Evolutionary conservation across 2,113 vertebrate genomes (phyloP).

Genomic region (Tupaia tana): DNA sequence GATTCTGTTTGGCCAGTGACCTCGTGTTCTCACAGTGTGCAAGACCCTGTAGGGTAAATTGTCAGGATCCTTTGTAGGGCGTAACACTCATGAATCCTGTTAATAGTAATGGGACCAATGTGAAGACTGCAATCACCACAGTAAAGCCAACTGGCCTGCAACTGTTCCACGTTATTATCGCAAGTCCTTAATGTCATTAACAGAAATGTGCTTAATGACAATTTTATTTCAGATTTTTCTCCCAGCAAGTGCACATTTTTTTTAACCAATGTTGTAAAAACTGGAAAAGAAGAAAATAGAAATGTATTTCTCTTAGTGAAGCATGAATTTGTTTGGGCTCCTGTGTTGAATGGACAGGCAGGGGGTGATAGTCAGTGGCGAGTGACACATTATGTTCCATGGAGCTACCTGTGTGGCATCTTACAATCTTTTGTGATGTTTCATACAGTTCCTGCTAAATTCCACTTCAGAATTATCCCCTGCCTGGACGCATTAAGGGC

Average conservation of each 20-base stretch:
- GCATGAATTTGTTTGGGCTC: slow-evolving; percentile 52
- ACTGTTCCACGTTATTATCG: neutral
- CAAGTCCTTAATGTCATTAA: slow-evolving; percentile 49
- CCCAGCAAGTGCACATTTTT: slow-evolving; percentile 55
- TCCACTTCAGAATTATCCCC: slow-evolving; percentile 76
- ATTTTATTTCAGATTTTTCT: slow-evolving; percentile 67
- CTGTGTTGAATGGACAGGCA: slow-evolving; percentile 48
- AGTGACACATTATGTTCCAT: slow-evolving; percentile 64
- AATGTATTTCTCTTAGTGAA: slow-evolving; percentile 38
- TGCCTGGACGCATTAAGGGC: slow-evolving; percentile 65
- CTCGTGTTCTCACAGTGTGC: neutral
- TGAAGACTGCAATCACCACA: neutral
- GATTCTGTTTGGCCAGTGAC: slow-evolving; percentile 2
- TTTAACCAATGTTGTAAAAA: slow-evolving; percentile 54
- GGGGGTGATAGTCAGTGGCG: neutral
- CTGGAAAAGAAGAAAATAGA: slow-evolving; percentile 55
- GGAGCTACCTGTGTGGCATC: slow-evolving; percentile 60
- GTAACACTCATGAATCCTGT: slow-evolving; percentile 24
- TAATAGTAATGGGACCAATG: neutral
- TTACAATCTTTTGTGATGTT: slow-evolving; percentile 73
- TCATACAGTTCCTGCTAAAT: slow-evolving; percentile 71
- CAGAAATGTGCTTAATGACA: slow-evolving; percentile 32
- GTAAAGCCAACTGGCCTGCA: neutral
- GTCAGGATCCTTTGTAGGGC: slow-evolving; percentile 21
- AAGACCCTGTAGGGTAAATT: slow-evolving; percentile 30